Conservation (phyloP, 2,113 vertebrate genomes). For the Pipa parva region DNA sequence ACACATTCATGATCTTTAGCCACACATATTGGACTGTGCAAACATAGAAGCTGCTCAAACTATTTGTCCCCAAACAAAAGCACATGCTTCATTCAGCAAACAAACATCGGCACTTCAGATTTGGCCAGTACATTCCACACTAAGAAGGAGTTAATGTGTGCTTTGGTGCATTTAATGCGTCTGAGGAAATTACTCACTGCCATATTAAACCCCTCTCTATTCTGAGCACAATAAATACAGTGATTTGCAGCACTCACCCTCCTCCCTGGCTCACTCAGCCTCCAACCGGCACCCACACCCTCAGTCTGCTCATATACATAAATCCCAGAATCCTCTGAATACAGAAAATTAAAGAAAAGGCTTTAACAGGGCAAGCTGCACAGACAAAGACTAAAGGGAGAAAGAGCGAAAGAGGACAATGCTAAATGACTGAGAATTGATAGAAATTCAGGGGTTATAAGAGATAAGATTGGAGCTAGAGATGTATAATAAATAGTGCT, state of each 20-base stretch:
- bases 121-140: no score
- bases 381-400: not conserved
- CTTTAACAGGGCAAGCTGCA: not conserved
- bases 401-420: not conserved
- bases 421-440: not conserved
- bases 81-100: no score
- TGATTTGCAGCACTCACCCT: slow-evolving; percentile 27
- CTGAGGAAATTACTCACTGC: slow-evolving; percentile 8
- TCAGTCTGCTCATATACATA: slow-evolving; percentile 15
- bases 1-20: no score
- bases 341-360: not conserved
- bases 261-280: slow-evolving; percentile 10
- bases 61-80: no score
- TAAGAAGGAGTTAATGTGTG: slow-evolving; percentile 9
- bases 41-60: no score
- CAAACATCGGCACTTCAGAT: no score
- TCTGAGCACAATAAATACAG: slow-evolving; percentile 30
- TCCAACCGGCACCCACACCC: slow-evolving; percentile 1
- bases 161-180: slow-evolving; percentile 19
- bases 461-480: not conserved
- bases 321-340: slow-evolving; percentile 17
- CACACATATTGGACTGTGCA: no score
- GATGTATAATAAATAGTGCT: not conserved
- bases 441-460: not conserved
- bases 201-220: slow-evolving; percentile 15